Base-by-base conservation (phyloP, 2,888 invertebrate genomes). In the Drosophila picticornis region DNA sequence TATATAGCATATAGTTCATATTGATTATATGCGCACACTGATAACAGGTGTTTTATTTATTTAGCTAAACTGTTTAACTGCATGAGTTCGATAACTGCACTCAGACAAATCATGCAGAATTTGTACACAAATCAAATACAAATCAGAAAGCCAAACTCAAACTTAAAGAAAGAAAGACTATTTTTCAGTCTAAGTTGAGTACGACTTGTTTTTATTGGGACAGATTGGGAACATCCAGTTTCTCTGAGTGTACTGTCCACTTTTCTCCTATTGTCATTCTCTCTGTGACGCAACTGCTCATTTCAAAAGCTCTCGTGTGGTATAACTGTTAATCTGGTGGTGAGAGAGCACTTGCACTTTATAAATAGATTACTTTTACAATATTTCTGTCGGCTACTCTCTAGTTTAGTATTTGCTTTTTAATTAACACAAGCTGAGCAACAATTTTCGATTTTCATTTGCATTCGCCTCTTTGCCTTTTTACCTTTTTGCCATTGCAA, bases 371-470 rank as follows among this genome's bases (percentile, higher is more conserved):
- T 2, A 79, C 65, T 67, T 69, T 88, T 56, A 51, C 25, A 79
- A 79, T 64, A 84, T 59, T 81, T 80, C 71, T 82, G 72, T 75
- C 83, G 72, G 70, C 83, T 70, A 52, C 70, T 73, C 71, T 48
- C 32, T 38, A 6, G 19, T 27, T 22, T 22, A 31, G 53, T 55
- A 46, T 80, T 78, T 56, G 69, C 61, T 70, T 60, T 88, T 65
- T 57, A 85, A 90, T 85, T 85, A 88, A 73, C 88, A 81, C 75
- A 56, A 71, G 69, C 77, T 67, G 66, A 73, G 70, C 58, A 61
- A 73, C 58, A 64, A 22, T 64, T 72, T 75, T 52, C 72, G 65
- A 69, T 67, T 75, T 69, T 76, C 67, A 69, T 67, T 73, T 71
- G 51, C 81, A 84, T 57, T 68, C 74, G 61, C 64, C n/a, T n/a